Base-by-base conservation (phyloP, 2,113 vertebrate species). In the Erpornis zantholeuca region DNA sequence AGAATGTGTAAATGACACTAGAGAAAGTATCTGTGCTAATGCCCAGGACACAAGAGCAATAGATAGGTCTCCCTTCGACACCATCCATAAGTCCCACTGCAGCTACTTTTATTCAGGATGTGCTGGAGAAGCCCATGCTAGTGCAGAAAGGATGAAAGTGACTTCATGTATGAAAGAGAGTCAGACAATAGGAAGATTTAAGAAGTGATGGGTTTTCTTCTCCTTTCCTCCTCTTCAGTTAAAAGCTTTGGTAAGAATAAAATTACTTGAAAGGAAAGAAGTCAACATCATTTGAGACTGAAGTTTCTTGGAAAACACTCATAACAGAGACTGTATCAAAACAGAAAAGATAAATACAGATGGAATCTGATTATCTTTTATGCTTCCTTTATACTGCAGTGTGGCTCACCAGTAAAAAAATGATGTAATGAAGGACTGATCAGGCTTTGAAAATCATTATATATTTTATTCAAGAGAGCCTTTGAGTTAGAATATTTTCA, bases 361-460 rank as follows among this genome's bases (percentile, higher is more conserved):
- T 22, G 44, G 10, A 88, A 90, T 77, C 52, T 88, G 71, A 29
- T 90, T 90, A 90, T 73, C 33, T 47, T 86, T 66, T 88, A 10
- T 60, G 61, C 28, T 78, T 93, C 77, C 53, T 28, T 86, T 68
- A 68, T 60, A 68, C 10, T 0, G 3, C 22, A 63, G 20, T 90
- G 84, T 73, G 63, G 33, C 11, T 95, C 47, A 60, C n/a, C 66
- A 66, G 45, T 38, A 92, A 95, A 95, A 92, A 54, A 91, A 77
- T 53, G 38, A 80, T 17, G 28, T 36, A 57, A 65, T 57, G 47
- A 54, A 87, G 50, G 45, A 66, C 57, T 45, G 31, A 86, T 73
- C 70, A 64, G 82, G 71, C 45, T 96, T 92, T 92, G 95, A 96
- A 97, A 97, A 96, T 88, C 81, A 92, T 70, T 91, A 93, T 9